phyloP scores from a whole-genome alignment of 2,888 invertebrate species.

The Ophion slaviceki region DNA sequence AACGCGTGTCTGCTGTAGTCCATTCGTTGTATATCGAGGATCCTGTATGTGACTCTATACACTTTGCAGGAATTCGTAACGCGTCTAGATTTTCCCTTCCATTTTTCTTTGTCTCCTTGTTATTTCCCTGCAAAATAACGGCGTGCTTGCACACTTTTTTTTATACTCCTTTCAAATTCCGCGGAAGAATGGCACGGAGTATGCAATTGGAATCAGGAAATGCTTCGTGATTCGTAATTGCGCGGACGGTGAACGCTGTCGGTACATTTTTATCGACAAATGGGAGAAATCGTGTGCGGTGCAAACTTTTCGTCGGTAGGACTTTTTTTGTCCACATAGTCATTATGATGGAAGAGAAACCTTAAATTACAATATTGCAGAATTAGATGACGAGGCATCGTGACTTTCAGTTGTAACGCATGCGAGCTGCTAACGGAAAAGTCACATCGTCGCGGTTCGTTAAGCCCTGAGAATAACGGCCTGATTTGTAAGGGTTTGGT shows the following conservation, averaged over 20 bases:
- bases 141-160: neutral
- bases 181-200: neutral
- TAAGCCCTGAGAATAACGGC: no score
- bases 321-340: neutral
- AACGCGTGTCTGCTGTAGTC: no score
- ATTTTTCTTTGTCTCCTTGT: conserved; percentile 51
- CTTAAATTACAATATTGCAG: no score
- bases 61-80: conserved; percentile 31
- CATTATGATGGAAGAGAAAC: neutral
- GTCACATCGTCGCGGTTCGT: no score
- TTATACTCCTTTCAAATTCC: neutral
- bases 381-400: no score
- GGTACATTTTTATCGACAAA: neutral
- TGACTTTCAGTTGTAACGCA: no score
- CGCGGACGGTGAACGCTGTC: neutral
- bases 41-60: conserved; percentile 38
- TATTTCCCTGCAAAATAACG: neutral
- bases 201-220: conserved; percentile 17
- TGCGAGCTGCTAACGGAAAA: no score
- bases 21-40: no score
- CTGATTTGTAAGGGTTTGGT: no score
- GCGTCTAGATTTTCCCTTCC: conserved; percentile 16
- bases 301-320: neutral
- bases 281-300: neutral
- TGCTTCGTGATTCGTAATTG: conserved; percentile 14